Base-by-base conservation (phyloP, 2,888 invertebrate species). In the Diarsia brunnea region DNA sequence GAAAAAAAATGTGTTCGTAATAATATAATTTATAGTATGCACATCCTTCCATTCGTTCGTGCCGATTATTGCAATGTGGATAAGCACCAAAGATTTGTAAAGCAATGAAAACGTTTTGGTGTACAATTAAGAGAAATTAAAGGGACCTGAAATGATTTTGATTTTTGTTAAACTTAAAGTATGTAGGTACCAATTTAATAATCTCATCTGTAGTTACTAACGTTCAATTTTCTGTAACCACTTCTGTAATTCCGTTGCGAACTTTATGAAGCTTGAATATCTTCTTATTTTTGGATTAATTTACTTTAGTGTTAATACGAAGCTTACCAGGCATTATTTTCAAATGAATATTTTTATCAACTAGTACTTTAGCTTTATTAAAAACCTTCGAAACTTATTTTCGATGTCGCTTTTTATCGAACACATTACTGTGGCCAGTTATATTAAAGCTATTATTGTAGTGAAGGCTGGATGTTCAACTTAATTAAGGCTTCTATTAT, bases 61-160 rank as follows among this genome's bases (percentile, higher is more conserved):
- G 95, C 95, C 93, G 95, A 94, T 90, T 93, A 90, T 93, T 94
- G 94, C 93, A 94, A 95, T 94, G 94, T 95, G 94, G 94, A 95
- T 94, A 93, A 94, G 95, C 96, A 95, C 96, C 96, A 96, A 96
- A 96, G 96, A 96, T 96, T 95, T 95, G 94, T 95, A 93, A 95
- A 94, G 92, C 93, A 92, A 94, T 93, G 90, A 94, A 89, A 91
- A 93, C 92, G 92, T 94, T 95, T 96, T 96, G 96, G 96, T 96
- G 96, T 95, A 93, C 95, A 95, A 94, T 94, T 96, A 95, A 96
- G 95, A 93, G 92, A 96, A 96, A 96, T 95, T 95, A 93, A 95
- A 94, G 96, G 96, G 96, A 96, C 96, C 96, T 96, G 96, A 96
- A 94, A 95, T 95, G 92, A 95, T 94, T 94, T 95, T 94, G 94